A percentile compares a stretch with the other conserved stretches of the same genome.
These are phyloP conservation scores for Bombyx mandarina DNA, from an alignment of 1,140 invertebrate species.

Conservation along the genomic window DNA sequence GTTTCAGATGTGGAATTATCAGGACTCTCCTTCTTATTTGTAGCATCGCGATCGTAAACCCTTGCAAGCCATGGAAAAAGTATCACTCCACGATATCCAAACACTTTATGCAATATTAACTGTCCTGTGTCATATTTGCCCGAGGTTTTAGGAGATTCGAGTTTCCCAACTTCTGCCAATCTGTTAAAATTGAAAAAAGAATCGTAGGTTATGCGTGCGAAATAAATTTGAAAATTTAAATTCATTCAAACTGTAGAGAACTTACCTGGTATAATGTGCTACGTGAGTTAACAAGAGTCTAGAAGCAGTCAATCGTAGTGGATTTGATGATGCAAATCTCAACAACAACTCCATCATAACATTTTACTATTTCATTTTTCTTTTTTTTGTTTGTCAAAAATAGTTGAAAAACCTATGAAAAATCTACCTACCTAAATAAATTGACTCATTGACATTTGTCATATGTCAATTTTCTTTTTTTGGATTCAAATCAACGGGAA, in stretches of 20 bases:
- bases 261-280: constrained; percentile 56
- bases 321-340: constrained; percentile 53
- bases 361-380: constrained; percentile 59
- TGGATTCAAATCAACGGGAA: no score
- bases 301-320: constrained; percentile 47
- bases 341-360: constrained; percentile 66
- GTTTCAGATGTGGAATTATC: constrained; percentile 37
- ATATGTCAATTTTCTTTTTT: no score
- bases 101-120: constrained; percentile 94
- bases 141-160: constrained; percentile 85
- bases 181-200: constrained; percentile 34
- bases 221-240: constrained; percentile 10
- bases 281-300: constrained; percentile 54
- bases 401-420: neutral
- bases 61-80: constrained; percentile 95
- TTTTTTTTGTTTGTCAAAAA: constrained; percentile 44
- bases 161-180: constrained; percentile 74
- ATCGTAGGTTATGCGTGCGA: constrained; percentile 49
- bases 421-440: no score
- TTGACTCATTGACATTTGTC: no score
- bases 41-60: constrained; percentile 93
- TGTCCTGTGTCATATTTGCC: constrained; percentile 97
- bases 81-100: constrained; percentile 95
- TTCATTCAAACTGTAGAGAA: constrained; percentile 2
- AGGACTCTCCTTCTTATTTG: constrained; percentile 60